These are phyloP conservation scores for Acleris cristana DNA, from an alignment of 2,888 invertebrate species.

Conservation along the genomic window DNA sequence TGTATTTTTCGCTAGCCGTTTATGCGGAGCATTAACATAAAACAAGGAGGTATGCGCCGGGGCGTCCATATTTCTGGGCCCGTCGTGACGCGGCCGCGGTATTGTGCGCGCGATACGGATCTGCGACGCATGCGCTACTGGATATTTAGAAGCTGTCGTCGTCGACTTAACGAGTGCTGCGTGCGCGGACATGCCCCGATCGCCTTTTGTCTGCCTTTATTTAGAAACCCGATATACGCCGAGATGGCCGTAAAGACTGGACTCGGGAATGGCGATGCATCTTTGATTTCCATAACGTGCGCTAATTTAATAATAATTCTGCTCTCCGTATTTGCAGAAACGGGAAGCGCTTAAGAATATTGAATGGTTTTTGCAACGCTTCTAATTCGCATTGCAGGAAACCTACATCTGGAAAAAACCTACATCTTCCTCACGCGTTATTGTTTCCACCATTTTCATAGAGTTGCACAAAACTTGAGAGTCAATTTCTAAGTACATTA, in stretches of 20 bases:
- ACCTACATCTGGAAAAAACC: no score
- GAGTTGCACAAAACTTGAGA: no score
- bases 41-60: constrained; percentile 72
- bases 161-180: constrained; percentile 79
- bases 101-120: constrained; percentile 82
- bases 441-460: no score
- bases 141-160: constrained; percentile 79
- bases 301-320: constrained; percentile 37
- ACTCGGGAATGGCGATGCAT: constrained; percentile 16
- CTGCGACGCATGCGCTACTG: constrained; percentile 74
- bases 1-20: constrained; percentile 69
- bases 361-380: no score
- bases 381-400: no score
- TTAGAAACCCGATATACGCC: constrained; percentile 52
- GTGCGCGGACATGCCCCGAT: constrained; percentile 68
- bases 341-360: neutral
- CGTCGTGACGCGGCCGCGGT: constrained; percentile 78
- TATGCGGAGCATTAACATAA: constrained; percentile 79
- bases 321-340: constrained; percentile 15
- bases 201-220: constrained; percentile 68
- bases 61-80: constrained; percentile 79
- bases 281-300: constrained; percentile 30
- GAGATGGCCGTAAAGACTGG: constrained; percentile 43
- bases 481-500: no score
- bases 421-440: no score